These are phyloP conservation scores for Tinea pellionella DNA, from an alignment of 2,888 invertebrate genomes.

Conservation along the genomic window DNA sequence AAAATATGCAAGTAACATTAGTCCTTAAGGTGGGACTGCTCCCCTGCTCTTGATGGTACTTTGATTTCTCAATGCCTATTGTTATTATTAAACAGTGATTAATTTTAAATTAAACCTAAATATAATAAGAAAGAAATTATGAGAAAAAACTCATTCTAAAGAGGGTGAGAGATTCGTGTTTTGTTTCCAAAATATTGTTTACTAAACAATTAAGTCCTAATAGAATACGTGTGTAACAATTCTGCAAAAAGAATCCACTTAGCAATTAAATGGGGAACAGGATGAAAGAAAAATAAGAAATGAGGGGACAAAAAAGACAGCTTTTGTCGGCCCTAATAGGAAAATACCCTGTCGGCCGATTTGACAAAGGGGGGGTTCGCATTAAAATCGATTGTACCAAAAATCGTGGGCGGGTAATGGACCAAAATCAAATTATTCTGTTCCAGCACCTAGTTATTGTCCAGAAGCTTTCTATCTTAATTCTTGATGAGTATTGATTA, in stretches of 20 bases:
- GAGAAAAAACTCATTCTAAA: not conserved
- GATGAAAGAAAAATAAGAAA: constrained; percentile 7
- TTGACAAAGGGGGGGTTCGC: constrained; percentile 8
- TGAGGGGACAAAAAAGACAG: constrained; percentile 5
- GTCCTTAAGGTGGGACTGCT: no score
- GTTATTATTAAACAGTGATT: no score
- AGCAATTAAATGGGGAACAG: constrained; percentile 12
- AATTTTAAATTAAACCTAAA: no score
- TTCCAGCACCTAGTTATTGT: not conserved
- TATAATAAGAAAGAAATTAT: not conserved
- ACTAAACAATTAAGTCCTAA: not conserved
- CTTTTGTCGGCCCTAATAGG: constrained; percentile 14
- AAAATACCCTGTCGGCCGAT: constrained; percentile 13
- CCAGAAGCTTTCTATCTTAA: constrained; percentile 1
- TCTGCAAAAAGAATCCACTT: constrained; percentile 10
- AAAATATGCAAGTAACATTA: no score
- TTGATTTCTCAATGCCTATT: no score
- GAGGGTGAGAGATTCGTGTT: no score
- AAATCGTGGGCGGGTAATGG: constrained; percentile 9
- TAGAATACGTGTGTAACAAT: not conserved
- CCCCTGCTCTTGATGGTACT: no score
- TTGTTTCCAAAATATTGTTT: no score
- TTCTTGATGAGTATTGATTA: constrained; percentile 6
- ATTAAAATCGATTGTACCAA: constrained; percentile 11
- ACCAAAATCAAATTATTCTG: constrained; percentile 14